A percentile compares a stretch with the other conserved stretches of the same genome.
Conservation (phyloP, 1,140 invertebrate genomes). For the Heliconius hewitsoni region DNA sequence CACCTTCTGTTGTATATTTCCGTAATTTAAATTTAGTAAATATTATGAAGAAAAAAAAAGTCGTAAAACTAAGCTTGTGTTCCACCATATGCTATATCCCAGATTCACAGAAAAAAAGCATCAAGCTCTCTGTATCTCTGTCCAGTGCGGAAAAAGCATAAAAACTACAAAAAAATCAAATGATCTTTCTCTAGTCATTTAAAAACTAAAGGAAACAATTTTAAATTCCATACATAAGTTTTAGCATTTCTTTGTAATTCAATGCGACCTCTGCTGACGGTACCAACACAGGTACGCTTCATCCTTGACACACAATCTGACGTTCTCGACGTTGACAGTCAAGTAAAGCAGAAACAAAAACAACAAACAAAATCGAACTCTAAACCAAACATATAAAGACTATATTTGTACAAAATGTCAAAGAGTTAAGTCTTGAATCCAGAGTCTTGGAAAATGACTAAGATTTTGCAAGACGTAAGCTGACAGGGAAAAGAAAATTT, state of each 20-base stretch:
- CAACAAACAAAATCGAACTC: conserved; percentile 21
- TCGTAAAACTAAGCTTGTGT: too few species aligned
- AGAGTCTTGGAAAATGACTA: conserved; percentile 36
- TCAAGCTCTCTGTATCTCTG: too few species aligned
- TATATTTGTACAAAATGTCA: neutral
- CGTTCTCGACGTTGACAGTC: conserved; percentile 37
- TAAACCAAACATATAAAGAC: conserved; percentile 14
- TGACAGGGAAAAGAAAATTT: conserved; percentile 32
- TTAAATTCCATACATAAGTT: neutral
- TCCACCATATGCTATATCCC: too few species aligned
- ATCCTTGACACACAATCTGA: conserved; percentile 49
- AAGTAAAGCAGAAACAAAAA: conserved; percentile 27
- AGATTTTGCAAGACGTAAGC: conserved; percentile 32
- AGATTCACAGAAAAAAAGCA: too few species aligned
- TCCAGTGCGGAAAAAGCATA: too few species aligned
- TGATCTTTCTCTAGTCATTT: neutral
- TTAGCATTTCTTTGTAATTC: conserved; percentile 32
- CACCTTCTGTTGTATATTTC: neutral
- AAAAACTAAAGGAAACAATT: neutral
- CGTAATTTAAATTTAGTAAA: neutral
- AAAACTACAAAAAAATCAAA: neutral
- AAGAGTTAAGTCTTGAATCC: neutral
- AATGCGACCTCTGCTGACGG: conserved; percentile 36
- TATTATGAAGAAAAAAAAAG: too few species aligned
- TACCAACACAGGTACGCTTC: conserved; percentile 44